Evolutionary conservation across 1,140 invertebrate species (phyloP).

Genomic region (Saccostrea glomerata): DNA sequence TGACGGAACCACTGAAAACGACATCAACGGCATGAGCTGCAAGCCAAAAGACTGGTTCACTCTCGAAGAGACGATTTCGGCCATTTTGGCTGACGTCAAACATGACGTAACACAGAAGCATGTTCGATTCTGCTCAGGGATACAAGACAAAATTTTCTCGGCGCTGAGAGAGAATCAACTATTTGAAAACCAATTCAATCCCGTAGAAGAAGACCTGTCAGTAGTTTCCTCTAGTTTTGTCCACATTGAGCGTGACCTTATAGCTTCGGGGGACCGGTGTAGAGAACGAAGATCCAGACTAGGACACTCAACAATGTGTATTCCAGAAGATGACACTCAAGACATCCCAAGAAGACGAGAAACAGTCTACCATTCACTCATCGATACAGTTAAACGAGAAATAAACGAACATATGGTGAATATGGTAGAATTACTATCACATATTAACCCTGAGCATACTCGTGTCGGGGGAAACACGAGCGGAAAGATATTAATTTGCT

Average conservation of each 20-base stretch:
- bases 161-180: slow-evolving; percentile 39
- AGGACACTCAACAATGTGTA: neutral
- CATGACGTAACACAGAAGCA: slow-evolving; percentile 1
- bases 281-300: neutral
- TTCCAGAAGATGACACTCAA: neutral
- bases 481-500: slow-evolving; percentile 52
- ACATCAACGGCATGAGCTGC: slow-evolving; percentile 42
- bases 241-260: slow-evolving; percentile 24
- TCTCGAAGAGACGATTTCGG: slow-evolving; percentile 47
- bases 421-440: slow-evolving; percentile 19
- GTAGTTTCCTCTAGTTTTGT: slow-evolving; percentile 35
- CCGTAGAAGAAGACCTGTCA: neutral
- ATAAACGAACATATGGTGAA: slow-evolving; percentile 43
- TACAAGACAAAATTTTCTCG: slow-evolving; percentile 43
- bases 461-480: neutral
- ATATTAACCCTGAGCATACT: neutral
- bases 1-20: slow-evolving; percentile 35
- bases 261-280: neutral
- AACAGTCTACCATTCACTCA: slow-evolving; percentile 38
- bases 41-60: slow-evolving; percentile 55
- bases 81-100: slow-evolving; percentile 33
- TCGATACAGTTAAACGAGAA: slow-evolving; percentile 49
- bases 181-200: neutral
- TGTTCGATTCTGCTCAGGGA: slow-evolving; percentile 39
- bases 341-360: slow-evolving; percentile 14